Evolutionary conservation across 2,888 invertebrate genomes (phyloP).

Genomic region (Amphipyra berbera): DNA sequence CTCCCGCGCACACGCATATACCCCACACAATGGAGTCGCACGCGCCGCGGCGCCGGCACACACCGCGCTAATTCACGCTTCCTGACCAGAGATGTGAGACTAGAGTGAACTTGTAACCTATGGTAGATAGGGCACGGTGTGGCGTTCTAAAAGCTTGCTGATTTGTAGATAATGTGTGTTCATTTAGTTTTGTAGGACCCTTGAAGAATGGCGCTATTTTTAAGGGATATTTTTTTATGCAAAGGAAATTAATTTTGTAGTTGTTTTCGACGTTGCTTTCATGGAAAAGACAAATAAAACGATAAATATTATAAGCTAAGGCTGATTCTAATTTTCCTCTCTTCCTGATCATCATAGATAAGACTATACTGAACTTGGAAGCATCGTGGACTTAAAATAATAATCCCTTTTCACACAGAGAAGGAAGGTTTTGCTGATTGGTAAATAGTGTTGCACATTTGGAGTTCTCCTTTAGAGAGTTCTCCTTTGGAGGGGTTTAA

Average conservation of each 20-base stretch:
- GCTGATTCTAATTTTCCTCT: no score
- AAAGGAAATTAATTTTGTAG: not conserved
- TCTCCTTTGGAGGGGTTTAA: no score
- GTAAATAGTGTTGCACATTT: no score
- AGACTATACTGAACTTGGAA: no score
- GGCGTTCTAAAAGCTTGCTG: conserved; percentile 34
- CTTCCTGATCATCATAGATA: no score
- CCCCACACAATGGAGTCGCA: conserved; percentile 61
- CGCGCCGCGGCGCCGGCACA: conserved; percentile 61
- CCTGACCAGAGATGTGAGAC: conserved; percentile 57
- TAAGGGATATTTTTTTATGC: not conserved
- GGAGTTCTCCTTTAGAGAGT: no score
- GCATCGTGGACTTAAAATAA: no score
- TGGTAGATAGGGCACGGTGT: conserved; percentile 66
- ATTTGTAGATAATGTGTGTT: conserved; percentile 50
- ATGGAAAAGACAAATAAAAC: not conserved
- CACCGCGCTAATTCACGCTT: conserved; percentile 69
- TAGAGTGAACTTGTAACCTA: conserved; percentile 51
- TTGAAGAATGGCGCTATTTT: conserved; percentile 4
- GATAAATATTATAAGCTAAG: not conserved
- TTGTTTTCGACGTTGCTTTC: not conserved
- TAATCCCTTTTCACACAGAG: no score
- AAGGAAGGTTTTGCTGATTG: no score
- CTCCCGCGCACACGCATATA: conserved; percentile 47
- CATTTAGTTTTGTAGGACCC: conserved; percentile 25